A percentile compares a stretch with the other conserved stretches of the same genome.
Evolutionary conservation across 2,888 invertebrate species (phyloP).

Genomic region (Sesia bembeciformis): DNA sequence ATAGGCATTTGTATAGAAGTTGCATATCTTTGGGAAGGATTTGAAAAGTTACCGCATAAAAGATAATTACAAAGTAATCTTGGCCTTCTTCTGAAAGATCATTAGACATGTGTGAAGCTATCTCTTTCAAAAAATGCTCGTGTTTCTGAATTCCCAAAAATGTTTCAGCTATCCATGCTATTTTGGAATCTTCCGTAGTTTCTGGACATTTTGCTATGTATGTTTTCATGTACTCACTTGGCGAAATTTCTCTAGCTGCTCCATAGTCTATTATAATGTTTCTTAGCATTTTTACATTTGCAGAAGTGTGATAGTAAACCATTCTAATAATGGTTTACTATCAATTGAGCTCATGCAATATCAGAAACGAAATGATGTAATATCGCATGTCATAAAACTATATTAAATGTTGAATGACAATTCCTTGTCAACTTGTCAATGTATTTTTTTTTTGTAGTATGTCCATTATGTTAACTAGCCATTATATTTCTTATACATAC

Average conservation of each 20-base stretch:
- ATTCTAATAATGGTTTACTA: slow-evolving; percentile 20
- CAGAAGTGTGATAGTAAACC: slow-evolving; percentile 60
- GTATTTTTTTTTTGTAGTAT: too few species aligned
- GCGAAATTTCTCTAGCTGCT: slow-evolving; percentile 30
- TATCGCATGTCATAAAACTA: too few species aligned
- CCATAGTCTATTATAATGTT: slow-evolving; percentile 45
- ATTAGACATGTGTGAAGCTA: slow-evolving; percentile 33
- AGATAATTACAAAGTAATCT: slow-evolving; percentile 45
- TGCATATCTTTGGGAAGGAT: slow-evolving; percentile 37
- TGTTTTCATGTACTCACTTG: slow-evolving; percentile 52
- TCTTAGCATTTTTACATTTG: slow-evolving; percentile 49
- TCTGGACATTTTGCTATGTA: slow-evolving; percentile 55
- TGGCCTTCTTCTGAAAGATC: slow-evolving; percentile 42
- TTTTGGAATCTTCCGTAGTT: slow-evolving; percentile 37
- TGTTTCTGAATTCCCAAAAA: slow-evolving; percentile 54
- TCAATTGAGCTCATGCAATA: slow-evolving; percentile 11
- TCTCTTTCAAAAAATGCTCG: slow-evolving; percentile 32
- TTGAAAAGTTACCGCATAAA: slow-evolving; percentile 47
- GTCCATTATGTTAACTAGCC: too few species aligned
- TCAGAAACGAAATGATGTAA: slow-evolving; percentile 22
- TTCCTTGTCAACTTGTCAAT: too few species aligned
- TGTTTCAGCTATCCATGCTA: slow-evolving; percentile 53
- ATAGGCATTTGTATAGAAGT: slow-evolving; percentile 51
- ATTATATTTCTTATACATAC: too few species aligned
- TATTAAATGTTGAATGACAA: too few species aligned